phyloP scores from a whole-genome alignment of 2,113 vertebrate species.

The Actinemys pallida region DNA sequence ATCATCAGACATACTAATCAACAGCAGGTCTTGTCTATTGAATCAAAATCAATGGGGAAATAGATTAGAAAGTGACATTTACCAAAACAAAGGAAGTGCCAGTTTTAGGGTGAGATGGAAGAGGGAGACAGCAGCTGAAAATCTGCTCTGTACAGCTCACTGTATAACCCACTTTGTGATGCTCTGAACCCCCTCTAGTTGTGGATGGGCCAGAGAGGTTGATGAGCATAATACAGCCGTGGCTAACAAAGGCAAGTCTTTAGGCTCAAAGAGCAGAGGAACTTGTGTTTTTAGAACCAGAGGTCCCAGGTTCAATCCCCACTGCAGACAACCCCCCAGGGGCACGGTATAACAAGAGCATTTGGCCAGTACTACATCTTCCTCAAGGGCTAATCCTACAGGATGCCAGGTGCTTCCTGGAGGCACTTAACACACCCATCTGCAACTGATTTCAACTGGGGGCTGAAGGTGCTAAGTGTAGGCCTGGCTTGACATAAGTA shows the following conservation, averaged over 20 bases:
- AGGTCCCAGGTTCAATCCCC: neutral
- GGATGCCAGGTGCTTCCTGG: neutral
- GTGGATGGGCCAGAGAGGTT: fast-evolving
- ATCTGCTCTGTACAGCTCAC: neutral
- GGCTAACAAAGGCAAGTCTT: neutral
- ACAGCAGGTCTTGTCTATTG: neutral
- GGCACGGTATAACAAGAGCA: neutral
- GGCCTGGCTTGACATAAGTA: neutral
- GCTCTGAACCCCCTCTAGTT: too few relatives aligned
- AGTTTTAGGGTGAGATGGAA: neutral
- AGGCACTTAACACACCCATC: neutral
- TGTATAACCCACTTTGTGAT: neutral
- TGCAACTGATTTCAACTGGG: fast-evolving
- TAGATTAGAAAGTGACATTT: neutral
- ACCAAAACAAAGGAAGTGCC: fast-evolving
- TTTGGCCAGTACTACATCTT: neutral
- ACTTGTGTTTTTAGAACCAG: neutral
- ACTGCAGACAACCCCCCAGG: fast-evolving
- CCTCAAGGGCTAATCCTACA: neutral
- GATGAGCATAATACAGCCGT: neutral
- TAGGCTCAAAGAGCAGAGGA: neutral
- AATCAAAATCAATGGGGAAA: neutral
- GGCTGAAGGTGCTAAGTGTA: neutral
- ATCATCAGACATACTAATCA: neutral
- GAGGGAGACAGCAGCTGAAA: neutral